A percentile compares a stretch with the other conserved stretches of the same genome.
phyloP scores from a whole-genome alignment of 2,797 vertebrate genomes.

The Toxotes lorentzi region DNA sequence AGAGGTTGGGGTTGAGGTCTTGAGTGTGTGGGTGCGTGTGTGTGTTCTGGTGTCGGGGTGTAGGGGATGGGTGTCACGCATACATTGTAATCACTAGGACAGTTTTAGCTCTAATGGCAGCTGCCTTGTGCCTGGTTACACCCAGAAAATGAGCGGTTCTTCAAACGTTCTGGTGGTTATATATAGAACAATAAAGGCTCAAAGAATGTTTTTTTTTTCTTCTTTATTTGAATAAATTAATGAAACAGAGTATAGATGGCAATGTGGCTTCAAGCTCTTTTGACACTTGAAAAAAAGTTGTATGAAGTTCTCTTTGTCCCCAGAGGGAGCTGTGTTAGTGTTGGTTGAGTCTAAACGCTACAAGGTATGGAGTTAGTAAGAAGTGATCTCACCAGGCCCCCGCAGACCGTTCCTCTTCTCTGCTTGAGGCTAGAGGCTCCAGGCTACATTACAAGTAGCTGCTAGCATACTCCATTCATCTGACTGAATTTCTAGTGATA shows the following conservation, averaged over 20 bases:
- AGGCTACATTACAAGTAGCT: too few relatives aligned
- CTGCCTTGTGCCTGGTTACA: slow-evolving; percentile 38
- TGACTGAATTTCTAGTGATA: too few relatives aligned
- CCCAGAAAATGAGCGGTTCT: slow-evolving; percentile 50
- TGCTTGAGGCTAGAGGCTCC: too few relatives aligned
- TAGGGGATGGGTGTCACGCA: slow-evolving; percentile 14
- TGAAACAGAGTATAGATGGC: neutral
- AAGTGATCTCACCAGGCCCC: too few relatives aligned
- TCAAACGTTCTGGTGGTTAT: slow-evolving; percentile 4
- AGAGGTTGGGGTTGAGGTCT: slow-evolving; percentile 17
- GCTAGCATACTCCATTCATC: too few relatives aligned
- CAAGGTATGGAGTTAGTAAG: too few relatives aligned
- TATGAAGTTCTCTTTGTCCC: too few relatives aligned
- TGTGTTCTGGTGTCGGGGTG: slow-evolving; percentile 11
- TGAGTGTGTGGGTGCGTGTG: slow-evolving; percentile 10
- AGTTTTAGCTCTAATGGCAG: slow-evolving; percentile 41
- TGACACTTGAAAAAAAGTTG: neutral
- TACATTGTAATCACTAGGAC: slow-evolving; percentile 45
- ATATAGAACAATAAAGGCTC: neutral
- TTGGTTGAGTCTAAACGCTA: too few relatives aligned
- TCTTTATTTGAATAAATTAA: neutral
- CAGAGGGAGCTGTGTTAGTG: too few relatives aligned
- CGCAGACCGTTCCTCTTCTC: too few relatives aligned
- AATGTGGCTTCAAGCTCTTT: neutral
- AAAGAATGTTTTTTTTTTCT: neutral